Evolutionary conservation across 2,888 invertebrate genomes (phyloP).

Genomic region (Epicampocera succincta): DNA sequence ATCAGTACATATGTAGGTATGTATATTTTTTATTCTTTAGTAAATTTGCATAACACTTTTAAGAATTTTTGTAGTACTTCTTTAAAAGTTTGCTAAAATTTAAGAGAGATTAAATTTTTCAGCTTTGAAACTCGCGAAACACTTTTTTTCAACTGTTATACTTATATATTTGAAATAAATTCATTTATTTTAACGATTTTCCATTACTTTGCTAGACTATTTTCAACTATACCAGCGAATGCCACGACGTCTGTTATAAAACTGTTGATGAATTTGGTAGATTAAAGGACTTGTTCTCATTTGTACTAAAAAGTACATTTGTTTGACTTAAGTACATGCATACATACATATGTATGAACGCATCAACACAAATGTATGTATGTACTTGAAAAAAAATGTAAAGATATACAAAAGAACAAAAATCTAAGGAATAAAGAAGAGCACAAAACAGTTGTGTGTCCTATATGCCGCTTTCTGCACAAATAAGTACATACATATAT

Average conservation of each 20-base stretch:
- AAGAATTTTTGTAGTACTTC: conserved; percentile 4
- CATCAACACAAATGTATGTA: too few species aligned
- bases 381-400: too few species aligned
- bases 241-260: conserved; percentile 59
- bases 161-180: conserved; percentile 31
- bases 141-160: neutral
- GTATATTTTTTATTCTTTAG: neutral
- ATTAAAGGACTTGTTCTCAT: conserved; percentile 15
- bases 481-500: too few species aligned
- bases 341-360: neutral
- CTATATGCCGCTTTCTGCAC: too few species aligned
- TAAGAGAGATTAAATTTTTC: neutral
- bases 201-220: conserved; percentile 3
- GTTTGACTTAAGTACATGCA: neutral
- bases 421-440: too few species aligned
- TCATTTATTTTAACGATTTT: conserved; percentile 24
- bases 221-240: conserved; percentile 34
- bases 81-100: neutral
- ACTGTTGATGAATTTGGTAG: conserved; percentile 56
- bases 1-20: too few species aligned
- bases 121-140: too few species aligned
- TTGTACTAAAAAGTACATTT: conserved; percentile 34
- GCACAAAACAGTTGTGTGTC: too few species aligned
- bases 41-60: conserved; percentile 65
- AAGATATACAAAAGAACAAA: too few species aligned